Conservation (phyloP, 1,140 invertebrate genomes). For the Ostrea edulis region DNA sequence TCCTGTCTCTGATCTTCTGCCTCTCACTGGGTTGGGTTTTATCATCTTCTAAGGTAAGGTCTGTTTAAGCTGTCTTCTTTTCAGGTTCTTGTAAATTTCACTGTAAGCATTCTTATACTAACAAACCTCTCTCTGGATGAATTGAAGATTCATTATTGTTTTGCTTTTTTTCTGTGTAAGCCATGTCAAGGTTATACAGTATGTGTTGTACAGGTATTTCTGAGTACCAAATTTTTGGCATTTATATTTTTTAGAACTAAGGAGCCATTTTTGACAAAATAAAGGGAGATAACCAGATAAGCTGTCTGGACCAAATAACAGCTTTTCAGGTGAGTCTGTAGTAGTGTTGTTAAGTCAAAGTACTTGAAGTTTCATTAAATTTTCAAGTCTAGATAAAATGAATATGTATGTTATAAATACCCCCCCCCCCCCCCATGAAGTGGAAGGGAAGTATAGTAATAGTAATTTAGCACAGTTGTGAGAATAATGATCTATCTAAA, state of each 20-base stretch:
- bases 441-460: too few species aligned
- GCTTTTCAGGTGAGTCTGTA: conserved; percentile 5
- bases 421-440: too few species aligned
- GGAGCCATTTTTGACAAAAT: neutral
- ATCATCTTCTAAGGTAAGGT: neutral
- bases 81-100: neutral
- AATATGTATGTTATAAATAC: too few species aligned
- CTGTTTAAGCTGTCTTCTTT: neutral
- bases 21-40: conserved; percentile 23
- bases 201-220: neutral
- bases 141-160: too few species aligned
- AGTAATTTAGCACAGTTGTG: too few species aligned
- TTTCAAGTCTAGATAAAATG: too few species aligned
- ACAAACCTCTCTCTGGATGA: neutral
- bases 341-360: neutral
- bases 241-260: neutral
- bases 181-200: too few species aligned
- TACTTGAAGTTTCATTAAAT: too few species aligned
- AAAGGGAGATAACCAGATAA: conserved; percentile 13
- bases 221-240: neutral
- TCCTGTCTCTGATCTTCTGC: conserved; percentile 23
- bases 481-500: too few species aligned
- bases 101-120: neutral
- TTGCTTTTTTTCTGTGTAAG: too few species aligned
- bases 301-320: conserved; percentile 36